Evolutionary conservation across 1,140 invertebrate genomes (phyloP), one percentile per base, ranked within the genome.

Genomic region (Sinella curviseta): DNA sequence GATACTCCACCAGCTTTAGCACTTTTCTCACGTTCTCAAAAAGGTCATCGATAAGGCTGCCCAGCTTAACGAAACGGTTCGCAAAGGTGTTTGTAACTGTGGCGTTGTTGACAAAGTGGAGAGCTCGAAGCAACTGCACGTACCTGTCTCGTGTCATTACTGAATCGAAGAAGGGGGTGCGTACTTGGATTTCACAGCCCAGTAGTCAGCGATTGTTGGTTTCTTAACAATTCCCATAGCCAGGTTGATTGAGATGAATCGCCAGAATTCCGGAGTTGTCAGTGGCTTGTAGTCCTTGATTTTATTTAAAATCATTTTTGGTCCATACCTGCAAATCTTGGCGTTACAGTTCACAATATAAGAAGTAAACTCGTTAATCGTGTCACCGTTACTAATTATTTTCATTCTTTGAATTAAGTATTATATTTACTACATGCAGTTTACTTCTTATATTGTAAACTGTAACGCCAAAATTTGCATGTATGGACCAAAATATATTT

Each of bases 131-230:
- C 12, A 77, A 48, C 34, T 77, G 14, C 77, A 55, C 28, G 77
- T 82, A 84, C 39, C 81, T 76, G 70, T 85, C 54, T 77, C 83
- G 74, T 36, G 67, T 8, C 84, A 86, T 85, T 0, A 75, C 81
- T 73, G 84, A 34, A 16, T 57, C 17, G 77, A 85, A 86, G 48
- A 84, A 81, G 30, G 83, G 83, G 39, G 82, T 85, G 26, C 36
- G 20, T 85, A 31, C 3, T 84, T 67, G 65, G 76, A n/a, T 55
- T 84, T 79, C 31, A 12, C 83, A 26, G 48, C 78, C 84, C 85
- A 85, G 82, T 85, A 84, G 73, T 84, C 78, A 26, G 55, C 77
- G 35, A 84, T 76, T 57, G 60, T 74, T 76, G 80, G 78, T 54
- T 83, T 84, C 48, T 83, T 84, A 26, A 81, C 80, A 20, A 83